phyloP scores from a whole-genome alignment of 2,113 vertebrate species.

The Halichoeres trimaculatus region DNA sequence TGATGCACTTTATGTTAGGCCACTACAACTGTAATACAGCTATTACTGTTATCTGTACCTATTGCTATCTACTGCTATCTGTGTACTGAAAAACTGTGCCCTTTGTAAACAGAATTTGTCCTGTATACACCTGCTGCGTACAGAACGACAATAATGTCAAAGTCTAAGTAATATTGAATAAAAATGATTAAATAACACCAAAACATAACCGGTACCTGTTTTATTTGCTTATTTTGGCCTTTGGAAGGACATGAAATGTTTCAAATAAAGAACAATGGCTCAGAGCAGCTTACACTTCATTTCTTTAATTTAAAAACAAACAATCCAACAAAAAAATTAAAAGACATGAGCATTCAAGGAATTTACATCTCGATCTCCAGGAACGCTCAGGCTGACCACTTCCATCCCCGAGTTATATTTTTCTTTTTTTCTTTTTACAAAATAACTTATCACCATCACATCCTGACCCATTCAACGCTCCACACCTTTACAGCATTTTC shows the following conservation, averaged over 20 bases:
- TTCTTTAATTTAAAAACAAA: slow-evolving; percentile 75
- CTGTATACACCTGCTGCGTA: too few species aligned
- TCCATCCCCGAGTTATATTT: slow-evolving; percentile 51
- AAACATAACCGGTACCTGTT: too few species aligned
- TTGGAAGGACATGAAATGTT: background rate
- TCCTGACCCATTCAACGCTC: slow-evolving; percentile 42
- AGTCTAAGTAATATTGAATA: too few species aligned
- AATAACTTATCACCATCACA: slow-evolving; percentile 51
- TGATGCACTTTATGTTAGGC: too few species aligned
- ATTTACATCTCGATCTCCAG: slow-evolving; percentile 35
- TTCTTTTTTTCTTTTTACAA: slow-evolving; percentile 64
- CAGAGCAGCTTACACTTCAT: slow-evolving; percentile 48
- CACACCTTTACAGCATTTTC: slow-evolving; percentile 24
- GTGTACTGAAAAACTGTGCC: too few species aligned
- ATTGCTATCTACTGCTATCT: too few species aligned
- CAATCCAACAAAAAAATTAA: slow-evolving; percentile 50
- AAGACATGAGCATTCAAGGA: slow-evolving; percentile 75
- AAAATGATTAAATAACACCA: too few species aligned
- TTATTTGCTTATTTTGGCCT: background rate
- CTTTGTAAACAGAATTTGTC: too few species aligned
- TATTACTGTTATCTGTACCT: too few species aligned
- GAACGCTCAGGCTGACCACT: slow-evolving; percentile 74
- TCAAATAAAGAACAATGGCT: slow-evolving; percentile 60
- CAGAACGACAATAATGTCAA: too few species aligned
- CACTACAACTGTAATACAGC: too few species aligned